A percentile compares a stretch with the other conserved stretches of the same genome.
phyloP scores from a whole-genome alignment of 2,113 vertebrate genomes.

The Ceratotherium simum region DNA sequence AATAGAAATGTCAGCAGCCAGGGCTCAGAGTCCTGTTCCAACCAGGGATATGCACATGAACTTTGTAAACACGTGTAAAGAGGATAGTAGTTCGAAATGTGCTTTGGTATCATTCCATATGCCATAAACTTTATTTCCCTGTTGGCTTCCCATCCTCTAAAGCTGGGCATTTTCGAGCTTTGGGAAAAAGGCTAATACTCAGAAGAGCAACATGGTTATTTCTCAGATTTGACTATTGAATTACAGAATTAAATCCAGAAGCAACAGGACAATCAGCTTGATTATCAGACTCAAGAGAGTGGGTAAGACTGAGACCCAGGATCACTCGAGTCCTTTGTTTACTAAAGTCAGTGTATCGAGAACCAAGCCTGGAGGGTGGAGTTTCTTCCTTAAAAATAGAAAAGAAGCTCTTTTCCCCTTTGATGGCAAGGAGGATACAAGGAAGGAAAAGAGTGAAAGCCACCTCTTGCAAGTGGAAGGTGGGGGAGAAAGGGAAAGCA shows the following conservation, averaged over 20 bases:
- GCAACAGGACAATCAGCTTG: background rate
- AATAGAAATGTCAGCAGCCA: fast-evolving
- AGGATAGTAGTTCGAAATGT: background rate
- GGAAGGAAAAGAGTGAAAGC: background rate
- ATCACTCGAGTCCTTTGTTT: background rate
- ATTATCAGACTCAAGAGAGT: background rate
- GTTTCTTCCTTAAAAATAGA: background rate
- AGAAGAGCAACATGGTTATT: background rate
- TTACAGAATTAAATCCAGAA: background rate
- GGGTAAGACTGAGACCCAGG: background rate
- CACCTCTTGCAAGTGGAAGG: background rate
- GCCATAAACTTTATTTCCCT: background rate
- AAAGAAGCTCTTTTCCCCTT: background rate
- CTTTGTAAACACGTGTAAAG: background rate
- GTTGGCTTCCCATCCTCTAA: background rate
- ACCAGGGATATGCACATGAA: fast-evolving
- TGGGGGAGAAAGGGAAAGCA: background rate
- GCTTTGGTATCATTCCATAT: background rate
- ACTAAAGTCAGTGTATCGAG: background rate
- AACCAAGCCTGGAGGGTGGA: background rate
- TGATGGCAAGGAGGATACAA: background rate
- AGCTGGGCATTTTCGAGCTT: background rate
- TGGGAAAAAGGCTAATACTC: background rate
- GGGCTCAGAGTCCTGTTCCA: background rate
- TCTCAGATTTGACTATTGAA: background rate